Evolutionary conservation across 2,797 vertebrate species (phyloP), one percentile per base, ranked within the genome.

Genomic region (Tinamus major): DNA sequence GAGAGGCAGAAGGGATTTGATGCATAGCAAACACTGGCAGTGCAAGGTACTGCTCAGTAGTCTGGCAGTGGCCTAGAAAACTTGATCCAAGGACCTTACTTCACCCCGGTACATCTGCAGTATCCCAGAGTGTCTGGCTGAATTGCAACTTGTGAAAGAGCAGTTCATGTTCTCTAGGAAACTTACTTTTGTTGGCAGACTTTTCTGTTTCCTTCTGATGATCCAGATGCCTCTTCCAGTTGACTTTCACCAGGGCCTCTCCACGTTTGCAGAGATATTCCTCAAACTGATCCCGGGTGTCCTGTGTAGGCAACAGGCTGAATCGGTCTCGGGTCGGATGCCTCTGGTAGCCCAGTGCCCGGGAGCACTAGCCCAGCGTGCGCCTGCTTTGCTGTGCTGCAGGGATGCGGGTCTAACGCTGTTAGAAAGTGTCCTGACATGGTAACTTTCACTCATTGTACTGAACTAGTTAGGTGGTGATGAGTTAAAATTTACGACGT

Each of bases 321-420:
- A 71, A 27, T 15, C 27, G 49, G 31, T 44, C 58, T 27, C 3
- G 0, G 39, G 48, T 29, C 41, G 65, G 71, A 42, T 7, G 44
- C 51, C 44, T 4, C 1, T 51, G 70, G 24, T 37, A 42, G 19
- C 0, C 0, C 67, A 49, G 39, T 0, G 0, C 76, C 26, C 13
- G 11, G n/a, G 61, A 2, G 2, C 1, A 35, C 49, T 33, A 33
- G 53, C 61, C 71, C 41, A 8, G 58, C 7, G 23, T 9, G 13
- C 53, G 5, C 21, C 49, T 51, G 20, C 56, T 59, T 48, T 55
- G 42, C 41, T 49, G 2, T 21, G 6, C 51, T 20, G 31, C 18
- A 2, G 27, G 24, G n/a, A 2, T 29, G 33, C 33, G 9, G 44
- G 33, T 41, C 26, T 37, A 4, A 27, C 1, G 8, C 72, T 67